Evolutionary conservation across 2,113 vertebrate species (phyloP).

Genomic region (Syrmaticus mikado): DNA sequence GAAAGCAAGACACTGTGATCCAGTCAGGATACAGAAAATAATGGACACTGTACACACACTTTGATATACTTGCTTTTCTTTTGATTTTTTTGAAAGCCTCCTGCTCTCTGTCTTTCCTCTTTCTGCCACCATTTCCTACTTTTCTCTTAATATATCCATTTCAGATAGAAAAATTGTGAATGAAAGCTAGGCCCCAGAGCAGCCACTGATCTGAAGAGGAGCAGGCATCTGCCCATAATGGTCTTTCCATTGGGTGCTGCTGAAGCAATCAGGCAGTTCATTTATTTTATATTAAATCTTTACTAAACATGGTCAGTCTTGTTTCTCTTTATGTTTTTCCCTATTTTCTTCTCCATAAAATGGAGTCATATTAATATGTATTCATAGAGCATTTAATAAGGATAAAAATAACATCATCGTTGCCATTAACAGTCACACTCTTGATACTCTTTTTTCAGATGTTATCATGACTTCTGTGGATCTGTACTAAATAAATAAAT

Average conservation of each 20-base stretch:
- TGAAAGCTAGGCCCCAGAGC: neutral
- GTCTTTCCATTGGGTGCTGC: neutral
- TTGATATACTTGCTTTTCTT: conserved; percentile 49
- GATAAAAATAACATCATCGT: neutral
- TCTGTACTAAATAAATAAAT: no score
- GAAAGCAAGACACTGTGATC: neutral
- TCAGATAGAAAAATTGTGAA: conserved; percentile 33
- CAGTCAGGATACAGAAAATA: neutral
- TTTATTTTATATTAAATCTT: conserved; percentile 25
- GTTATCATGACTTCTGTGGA: neutral
- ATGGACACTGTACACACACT: conserved; percentile 7
- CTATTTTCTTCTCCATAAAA: neutral
- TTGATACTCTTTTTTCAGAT: neutral
- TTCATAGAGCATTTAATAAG: neutral
- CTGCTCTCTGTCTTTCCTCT: neutral
- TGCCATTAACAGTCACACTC: neutral
- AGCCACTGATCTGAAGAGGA: conserved; percentile 8
- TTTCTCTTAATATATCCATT: neutral
- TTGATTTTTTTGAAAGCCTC: conserved; percentile 46
- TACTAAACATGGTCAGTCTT: neutral
- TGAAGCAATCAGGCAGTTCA: neutral
- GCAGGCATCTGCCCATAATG: neutral
- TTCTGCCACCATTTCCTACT: conserved; percentile 9
- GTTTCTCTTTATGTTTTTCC: neutral
- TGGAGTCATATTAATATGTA: neutral